Conservation (phyloP, 2,113 vertebrate species). For the Daphoenositta chrysoptera region DNA sequence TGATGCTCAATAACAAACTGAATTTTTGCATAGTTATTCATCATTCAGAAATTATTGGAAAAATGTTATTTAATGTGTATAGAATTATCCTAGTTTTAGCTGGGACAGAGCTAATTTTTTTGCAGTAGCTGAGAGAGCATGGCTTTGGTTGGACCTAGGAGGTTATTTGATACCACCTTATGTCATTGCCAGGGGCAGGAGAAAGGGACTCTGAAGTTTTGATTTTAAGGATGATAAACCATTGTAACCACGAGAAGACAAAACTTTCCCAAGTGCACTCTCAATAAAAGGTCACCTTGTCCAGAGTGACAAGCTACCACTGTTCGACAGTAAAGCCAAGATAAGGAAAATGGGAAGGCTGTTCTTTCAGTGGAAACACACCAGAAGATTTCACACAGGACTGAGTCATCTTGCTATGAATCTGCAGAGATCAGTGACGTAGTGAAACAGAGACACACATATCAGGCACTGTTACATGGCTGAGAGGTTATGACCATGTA, state of each 20-base stretch:
- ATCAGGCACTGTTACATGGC: not conserved
- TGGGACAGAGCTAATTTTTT: no score
- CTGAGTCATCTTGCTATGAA: not conserved
- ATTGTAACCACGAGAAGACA: not conserved
- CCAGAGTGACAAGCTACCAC: not conserved
- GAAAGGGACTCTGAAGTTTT: not conserved
- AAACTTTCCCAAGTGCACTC: not conserved
- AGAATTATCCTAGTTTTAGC: not conserved
- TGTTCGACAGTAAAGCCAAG: rapidly evolving
- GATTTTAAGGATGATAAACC: not conserved
- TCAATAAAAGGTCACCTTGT: not conserved
- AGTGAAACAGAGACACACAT: not conserved
- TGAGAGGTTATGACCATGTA: not conserved
- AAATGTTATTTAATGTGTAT: not conserved
- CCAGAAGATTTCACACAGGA: not conserved
- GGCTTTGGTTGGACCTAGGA: not conserved
- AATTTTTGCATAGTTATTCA: not conserved
- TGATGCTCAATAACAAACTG: not conserved
- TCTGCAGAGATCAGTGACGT: not conserved
- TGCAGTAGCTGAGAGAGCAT: not conserved
- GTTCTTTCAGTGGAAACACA: not conserved
- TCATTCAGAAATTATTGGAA: not conserved
- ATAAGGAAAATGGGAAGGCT: not conserved
- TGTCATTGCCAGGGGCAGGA: not conserved
- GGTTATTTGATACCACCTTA: not conserved